Percentiles rank a stretch among this genome's conserved stretches.
Conservation (phyloP, 2,113 vertebrate genomes). For the Uropsilus gracilis region DNA sequence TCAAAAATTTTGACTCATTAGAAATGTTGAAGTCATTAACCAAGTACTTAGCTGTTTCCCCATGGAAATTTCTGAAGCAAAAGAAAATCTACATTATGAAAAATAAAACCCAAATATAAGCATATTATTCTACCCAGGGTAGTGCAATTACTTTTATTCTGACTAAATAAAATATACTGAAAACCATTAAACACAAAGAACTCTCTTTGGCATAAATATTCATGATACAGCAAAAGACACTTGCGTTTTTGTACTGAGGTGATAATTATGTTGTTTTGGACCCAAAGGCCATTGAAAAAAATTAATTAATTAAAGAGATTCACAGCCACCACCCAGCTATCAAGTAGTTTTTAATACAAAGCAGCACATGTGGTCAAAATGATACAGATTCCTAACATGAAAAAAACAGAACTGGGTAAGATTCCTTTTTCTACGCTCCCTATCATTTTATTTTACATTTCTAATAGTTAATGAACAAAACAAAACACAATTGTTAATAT, state of each 20-base stretch:
- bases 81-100: conserved; percentile 27
- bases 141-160: background rate
- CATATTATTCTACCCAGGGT: background rate
- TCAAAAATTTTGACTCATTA: conserved; percentile 24
- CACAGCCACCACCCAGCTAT: conserved; percentile 9
- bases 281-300: conserved; percentile 43
- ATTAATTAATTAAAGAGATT: conserved; percentile 66
- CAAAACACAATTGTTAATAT: conserved; percentile 10
- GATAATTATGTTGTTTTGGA: conserved; percentile 29
- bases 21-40: conserved; percentile 35
- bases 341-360: conserved; percentile 52
- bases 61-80: conserved; percentile 44
- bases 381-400: background rate
- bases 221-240: conserved; percentile 4
- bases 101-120: conserved; percentile 50
- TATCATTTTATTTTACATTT: background rate
- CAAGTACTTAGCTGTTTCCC: background rate
- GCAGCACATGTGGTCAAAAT: conserved; percentile 33
- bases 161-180: conserved; percentile 50
- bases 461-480: conserved; percentile 22
- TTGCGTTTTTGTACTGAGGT: conserved; percentile 34
- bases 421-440: background rate
- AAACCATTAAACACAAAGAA: conserved; percentile 52
- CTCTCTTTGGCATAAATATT: conserved; percentile 50
- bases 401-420: conserved; percentile 14